Conservation (phyloP, 1,140 invertebrate genomes). For the Zaprionus lachaisei region DNA sequence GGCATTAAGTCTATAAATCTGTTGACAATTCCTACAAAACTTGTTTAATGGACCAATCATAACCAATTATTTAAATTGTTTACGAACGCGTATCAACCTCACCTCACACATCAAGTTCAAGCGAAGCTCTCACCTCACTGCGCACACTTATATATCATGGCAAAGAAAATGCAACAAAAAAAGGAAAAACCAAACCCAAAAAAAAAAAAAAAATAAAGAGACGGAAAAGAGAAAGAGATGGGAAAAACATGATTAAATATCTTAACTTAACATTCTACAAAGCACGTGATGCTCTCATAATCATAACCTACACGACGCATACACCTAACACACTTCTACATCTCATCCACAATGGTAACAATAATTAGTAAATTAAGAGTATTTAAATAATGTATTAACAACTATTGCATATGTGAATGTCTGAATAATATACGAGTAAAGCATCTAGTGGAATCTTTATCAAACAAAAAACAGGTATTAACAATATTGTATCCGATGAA, state of each 20-base stretch:
- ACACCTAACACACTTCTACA: conserved; percentile 65
- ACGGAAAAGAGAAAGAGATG: neutral
- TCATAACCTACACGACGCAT: conserved; percentile 46
- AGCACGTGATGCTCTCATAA: conserved; percentile 48
- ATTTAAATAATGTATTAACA: conserved; percentile 58
- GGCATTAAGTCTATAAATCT: conserved; percentile 28
- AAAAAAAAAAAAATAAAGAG: conserved; percentile 23
- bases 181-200: neutral
- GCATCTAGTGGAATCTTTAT: conserved; percentile 40
- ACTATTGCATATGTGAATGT: conserved; percentile 62
- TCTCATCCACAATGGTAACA: conserved; percentile 83
- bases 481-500: conserved; percentile 11
- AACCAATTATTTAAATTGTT: conserved; percentile 37
- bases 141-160: conserved; percentile 70
- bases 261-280: conserved; percentile 36
- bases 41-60: conserved; percentile 68
- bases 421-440: conserved; percentile 53
- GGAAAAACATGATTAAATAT: conserved; percentile 8
- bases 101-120: conserved; percentile 46
- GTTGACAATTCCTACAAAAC: conserved; percentile 15
- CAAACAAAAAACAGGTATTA: conserved; percentile 48
- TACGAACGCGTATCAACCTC: conserved; percentile 11
- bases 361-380: conserved; percentile 78
- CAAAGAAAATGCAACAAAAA: conserved; percentile 43
- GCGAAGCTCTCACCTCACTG: conserved; percentile 53